A percentile compares a stretch with the other conserved stretches of the same genome.
These are phyloP conservation scores for Muscina levida DNA, from an alignment of 2,888 invertebrate species.

Conservation along the genomic window DNA sequence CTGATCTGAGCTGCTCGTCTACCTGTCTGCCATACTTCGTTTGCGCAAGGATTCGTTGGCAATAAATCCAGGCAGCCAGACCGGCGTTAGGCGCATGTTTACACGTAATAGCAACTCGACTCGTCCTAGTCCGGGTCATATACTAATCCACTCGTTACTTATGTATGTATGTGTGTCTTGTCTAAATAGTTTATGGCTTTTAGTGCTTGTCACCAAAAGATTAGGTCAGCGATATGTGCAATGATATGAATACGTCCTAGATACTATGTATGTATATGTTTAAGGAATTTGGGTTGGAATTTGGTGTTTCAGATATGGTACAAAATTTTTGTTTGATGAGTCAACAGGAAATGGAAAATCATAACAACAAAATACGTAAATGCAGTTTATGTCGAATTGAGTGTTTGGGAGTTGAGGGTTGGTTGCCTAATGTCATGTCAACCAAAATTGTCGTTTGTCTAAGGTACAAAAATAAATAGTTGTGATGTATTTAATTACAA, in stretches of 20 bases:
- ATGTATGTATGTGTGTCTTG: slow-evolving; percentile 26
- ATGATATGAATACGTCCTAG: too few relatives aligned
- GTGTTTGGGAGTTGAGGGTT: too few relatives aligned
- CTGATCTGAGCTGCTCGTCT: background rate
- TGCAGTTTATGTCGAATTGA: too few relatives aligned
- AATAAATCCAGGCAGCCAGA: slow-evolving; percentile 54
- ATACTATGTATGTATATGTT: slow-evolving; percentile 16
- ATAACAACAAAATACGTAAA: too few relatives aligned
- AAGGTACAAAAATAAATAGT: too few relatives aligned
- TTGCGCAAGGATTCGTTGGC: background rate
- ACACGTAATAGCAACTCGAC: slow-evolving; percentile 47
- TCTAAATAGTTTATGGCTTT: slow-evolving; percentile 48
- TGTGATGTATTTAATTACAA: too few relatives aligned
- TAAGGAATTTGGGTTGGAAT: background rate
- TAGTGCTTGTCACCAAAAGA: slow-evolving; percentile 47
- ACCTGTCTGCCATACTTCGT: slow-evolving; percentile 15
- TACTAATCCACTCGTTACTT: too few relatives aligned
- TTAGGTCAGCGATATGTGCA: slow-evolving; percentile 20
- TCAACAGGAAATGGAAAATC: slow-evolving; percentile 6
- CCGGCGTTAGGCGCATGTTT: slow-evolving; percentile 23
- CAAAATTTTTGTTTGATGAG: slow-evolving; percentile 35
- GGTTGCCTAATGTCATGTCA: too few relatives aligned
- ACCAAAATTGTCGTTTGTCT: too few relatives aligned
- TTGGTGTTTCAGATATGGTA: too few relatives aligned
- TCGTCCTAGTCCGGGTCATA: slow-evolving; percentile 14